Evolutionary conservation across 30 jellyfish, hydroid and myxozoan species (phyloP).

Genomic region (Cassiopea xamachana): DNA sequence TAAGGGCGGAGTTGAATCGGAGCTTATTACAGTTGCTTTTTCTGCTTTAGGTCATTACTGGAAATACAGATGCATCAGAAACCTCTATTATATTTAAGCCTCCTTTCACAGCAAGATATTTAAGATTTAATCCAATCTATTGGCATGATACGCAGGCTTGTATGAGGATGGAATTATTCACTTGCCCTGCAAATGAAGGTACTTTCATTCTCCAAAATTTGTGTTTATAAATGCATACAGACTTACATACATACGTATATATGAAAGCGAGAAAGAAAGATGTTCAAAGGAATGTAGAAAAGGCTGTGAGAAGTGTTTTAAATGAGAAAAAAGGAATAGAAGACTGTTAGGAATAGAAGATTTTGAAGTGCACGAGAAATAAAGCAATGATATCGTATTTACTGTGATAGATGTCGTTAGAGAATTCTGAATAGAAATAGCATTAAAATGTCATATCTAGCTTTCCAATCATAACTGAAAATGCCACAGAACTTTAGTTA

Average conservation of each 20-base stretch:
- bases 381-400: too few relatives aligned
- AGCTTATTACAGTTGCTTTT: neutral
- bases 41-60: neutral
- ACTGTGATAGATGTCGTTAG: too few relatives aligned
- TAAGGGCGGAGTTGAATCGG: too few relatives aligned
- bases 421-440: too few relatives aligned
- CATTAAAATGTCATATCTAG: too few relatives aligned
- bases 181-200: constrained; percentile 69
- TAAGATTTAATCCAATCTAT: constrained; percentile 40
- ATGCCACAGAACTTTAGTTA: too few relatives aligned
- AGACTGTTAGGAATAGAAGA: too few relatives aligned
- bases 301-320: too few relatives aligned
- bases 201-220: neutral
- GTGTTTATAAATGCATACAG: neutral
- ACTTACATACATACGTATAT: neutral
- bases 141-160: constrained; percentile 12
- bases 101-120: constrained; percentile 31
- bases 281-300: too few relatives aligned
- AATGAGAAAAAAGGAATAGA: too few relatives aligned
- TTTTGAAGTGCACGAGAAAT: too few relatives aligned
- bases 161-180: constrained; percentile 38
- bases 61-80: neutral
- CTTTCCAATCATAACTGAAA: too few relatives aligned
- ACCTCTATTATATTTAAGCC: constrained; percentile 2
- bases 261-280: neutral